phyloP scores from a whole-genome alignment of 2,888 invertebrate genomes.

The Stenodema calcarata region DNA sequence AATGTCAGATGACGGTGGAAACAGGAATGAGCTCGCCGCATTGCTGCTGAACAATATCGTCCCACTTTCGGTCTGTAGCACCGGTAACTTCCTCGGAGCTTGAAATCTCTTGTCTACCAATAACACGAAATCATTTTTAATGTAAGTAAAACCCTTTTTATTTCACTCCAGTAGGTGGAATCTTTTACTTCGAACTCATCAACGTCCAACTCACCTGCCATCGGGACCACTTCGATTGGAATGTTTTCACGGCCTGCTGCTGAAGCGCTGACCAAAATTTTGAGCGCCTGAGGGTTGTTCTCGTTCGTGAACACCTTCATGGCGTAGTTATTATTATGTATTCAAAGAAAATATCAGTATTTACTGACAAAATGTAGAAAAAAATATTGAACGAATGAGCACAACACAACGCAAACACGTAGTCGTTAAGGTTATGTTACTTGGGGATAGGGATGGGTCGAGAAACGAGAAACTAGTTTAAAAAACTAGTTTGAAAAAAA shows the following conservation, averaged over 20 bases:
- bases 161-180: too few species aligned
- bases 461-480: too few species aligned
- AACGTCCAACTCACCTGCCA: not conserved
- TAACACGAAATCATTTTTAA: not conserved
- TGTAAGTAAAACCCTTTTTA: too few species aligned
- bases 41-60: conserved; percentile 74
- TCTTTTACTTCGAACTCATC: too few species aligned
- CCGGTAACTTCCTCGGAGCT: conserved; percentile 69
- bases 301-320: conserved; percentile 79
- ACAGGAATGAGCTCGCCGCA: conserved; percentile 72
- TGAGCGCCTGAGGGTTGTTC: conserved; percentile 78
- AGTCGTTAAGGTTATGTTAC: not conserved
- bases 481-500: too few species aligned
- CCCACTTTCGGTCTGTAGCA: conserved; percentile 69
- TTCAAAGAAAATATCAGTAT: not conserved
- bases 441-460: too few species aligned
- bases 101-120: conserved; percentile 51
- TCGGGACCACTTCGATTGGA: conserved; percentile 67
- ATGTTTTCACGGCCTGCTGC: conserved; percentile 68
- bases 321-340: not conserved
- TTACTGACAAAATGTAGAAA: not conserved
- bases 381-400: not conserved
- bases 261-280: conserved; percentile 74
- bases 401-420: not conserved
- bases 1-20: conserved; percentile 63